Conservation (phyloP, 2,888 invertebrate species). For the Globia sparganii region DNA sequence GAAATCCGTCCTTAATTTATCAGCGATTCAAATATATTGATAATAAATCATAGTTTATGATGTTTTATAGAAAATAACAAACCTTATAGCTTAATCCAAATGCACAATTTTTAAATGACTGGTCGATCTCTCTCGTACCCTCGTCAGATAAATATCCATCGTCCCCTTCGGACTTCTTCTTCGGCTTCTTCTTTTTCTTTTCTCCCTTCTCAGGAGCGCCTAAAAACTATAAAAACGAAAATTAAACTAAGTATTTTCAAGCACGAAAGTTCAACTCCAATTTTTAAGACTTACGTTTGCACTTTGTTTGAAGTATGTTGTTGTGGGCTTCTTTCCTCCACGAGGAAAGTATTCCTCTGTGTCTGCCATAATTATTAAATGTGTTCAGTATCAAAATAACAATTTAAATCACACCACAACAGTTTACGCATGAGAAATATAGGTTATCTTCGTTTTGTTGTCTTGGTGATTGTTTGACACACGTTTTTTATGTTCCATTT, state of each 20-base stretch:
- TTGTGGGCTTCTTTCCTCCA: constrained; percentile 88
- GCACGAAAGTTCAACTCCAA: not conserved
- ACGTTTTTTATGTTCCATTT: not conserved
- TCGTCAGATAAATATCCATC: constrained; percentile 88
- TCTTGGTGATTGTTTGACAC: constrained; percentile 37
- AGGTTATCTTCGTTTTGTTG: constrained; percentile 74
- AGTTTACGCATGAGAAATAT: constrained; percentile 70
- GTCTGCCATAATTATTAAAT: constrained; percentile 76
- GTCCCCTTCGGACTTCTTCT: constrained; percentile 82
- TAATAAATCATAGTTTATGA: not conserved
- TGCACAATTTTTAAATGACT: constrained; percentile 81
- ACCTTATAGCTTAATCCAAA: constrained; percentile 82
- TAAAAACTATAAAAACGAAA: constrained; percentile 76
- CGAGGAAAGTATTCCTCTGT: constrained; percentile 91
- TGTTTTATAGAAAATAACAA: constrained; percentile 18
- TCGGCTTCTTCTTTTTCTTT: constrained; percentile 81
- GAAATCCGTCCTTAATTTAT: not conserved
- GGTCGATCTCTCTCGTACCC: constrained; percentile 75
- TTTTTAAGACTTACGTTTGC: constrained; percentile 79
- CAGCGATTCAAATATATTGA: not conserved
- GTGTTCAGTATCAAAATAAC: constrained; percentile 30
- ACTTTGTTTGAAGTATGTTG: constrained; percentile 84
- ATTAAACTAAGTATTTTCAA: not conserved
- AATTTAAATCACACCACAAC: constrained; percentile 39
- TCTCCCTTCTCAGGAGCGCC: constrained; percentile 84